phyloP scores from a whole-genome alignment of 2,888 invertebrate genomes.

The Syrphus vitripennis region DNA sequence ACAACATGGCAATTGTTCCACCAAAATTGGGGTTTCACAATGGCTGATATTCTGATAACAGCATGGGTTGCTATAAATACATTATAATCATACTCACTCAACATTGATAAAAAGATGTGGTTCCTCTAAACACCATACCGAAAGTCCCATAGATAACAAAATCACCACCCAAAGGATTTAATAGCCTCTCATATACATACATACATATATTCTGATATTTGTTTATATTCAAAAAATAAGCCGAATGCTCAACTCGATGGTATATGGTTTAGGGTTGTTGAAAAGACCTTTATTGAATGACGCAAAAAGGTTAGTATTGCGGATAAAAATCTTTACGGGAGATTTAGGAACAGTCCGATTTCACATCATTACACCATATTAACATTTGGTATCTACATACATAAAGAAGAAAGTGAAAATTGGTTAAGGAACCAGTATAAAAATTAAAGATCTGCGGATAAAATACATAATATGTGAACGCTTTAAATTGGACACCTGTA shows the following conservation, averaged over 20 bases:
- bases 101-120: background rate
- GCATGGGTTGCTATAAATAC: background rate
- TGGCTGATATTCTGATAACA: background rate
- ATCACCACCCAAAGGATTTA: background rate
- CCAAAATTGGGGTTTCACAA: background rate
- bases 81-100: background rate
- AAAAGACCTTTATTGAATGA: background rate
- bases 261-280: background rate
- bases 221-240: background rate
- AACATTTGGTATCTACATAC: background rate
- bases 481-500: background rate
- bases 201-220: too few relatives aligned
- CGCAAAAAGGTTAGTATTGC: background rate
- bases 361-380: background rate
- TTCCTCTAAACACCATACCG: background rate
- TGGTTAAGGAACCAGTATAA: background rate
- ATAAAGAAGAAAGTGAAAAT: background rate
- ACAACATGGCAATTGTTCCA: background rate
- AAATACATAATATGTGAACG: background rate
- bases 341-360: background rate
- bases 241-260: background rate
- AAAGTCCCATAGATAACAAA: background rate
- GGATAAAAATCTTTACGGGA: background rate
- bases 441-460: background rate
- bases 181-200: too few relatives aligned